These are phyloP conservation scores for Panonychus citri DNA, from an alignment of 1,140 invertebrate genomes.

Conservation along the genomic window DNA sequence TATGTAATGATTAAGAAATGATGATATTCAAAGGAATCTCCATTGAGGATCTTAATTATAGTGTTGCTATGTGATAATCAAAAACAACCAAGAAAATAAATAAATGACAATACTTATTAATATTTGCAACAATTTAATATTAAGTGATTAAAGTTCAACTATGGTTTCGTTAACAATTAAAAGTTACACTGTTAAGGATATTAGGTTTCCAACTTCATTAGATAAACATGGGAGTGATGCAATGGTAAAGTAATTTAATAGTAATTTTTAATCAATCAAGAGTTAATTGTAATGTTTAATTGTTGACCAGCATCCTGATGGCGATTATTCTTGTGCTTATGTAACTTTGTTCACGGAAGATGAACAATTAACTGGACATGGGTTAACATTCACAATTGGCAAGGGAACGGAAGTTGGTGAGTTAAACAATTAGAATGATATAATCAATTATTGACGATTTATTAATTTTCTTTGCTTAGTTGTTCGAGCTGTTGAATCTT, in stretches of 20 bases:
- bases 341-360: conserved; percentile 41
- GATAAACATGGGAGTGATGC: conserved; percentile 62
- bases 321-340: conserved; percentile 74
- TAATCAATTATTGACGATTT: neutral
- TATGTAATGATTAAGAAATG: too few species aligned
- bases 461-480: conserved; percentile 29
- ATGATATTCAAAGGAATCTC: too few species aligned
- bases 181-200: conserved; percentile 38
- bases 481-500: conserved; percentile 40
- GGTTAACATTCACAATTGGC: conserved; percentile 59
- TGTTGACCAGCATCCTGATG: conserved; percentile 49
- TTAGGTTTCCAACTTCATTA: conserved; percentile 67
- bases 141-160: too few species aligned
- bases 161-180: neutral
- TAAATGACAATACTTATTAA: too few species aligned
- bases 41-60: too few species aligned
- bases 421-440: neutral
- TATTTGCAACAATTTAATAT: too few species aligned
- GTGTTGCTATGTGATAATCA: too few species aligned
- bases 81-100: too few species aligned
- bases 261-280: too few species aligned
- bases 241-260: conserved; percentile 39
- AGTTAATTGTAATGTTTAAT: conserved; percentile 5
- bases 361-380: conserved; percentile 38
- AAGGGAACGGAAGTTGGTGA: conserved; percentile 59